Evolutionary conservation across 2,113 vertebrate species (phyloP).

Genomic region (Sinocyclocheilus anophthalmus): DNA sequence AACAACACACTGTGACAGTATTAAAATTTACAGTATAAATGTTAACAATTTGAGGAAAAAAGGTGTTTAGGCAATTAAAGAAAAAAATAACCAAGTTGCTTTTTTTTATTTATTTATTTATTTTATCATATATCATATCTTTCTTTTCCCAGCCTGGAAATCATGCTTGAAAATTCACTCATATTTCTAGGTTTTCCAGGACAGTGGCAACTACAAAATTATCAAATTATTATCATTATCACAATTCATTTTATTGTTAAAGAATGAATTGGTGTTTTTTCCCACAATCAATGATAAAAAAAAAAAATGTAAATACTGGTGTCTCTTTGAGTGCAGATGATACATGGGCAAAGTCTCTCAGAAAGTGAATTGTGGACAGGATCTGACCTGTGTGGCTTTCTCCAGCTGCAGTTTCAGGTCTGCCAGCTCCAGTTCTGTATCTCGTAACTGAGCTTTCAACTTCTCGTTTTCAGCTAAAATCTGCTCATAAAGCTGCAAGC

Average conservation of each 20-base stretch:
- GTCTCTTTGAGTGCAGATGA: not conserved
- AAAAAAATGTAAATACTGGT: no score
- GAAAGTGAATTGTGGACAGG: not conserved
- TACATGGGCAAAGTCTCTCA: not conserved
- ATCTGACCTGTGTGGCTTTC: slow-evolving; percentile 92
- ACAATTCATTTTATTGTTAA: not conserved
- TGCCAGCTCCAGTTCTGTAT: slow-evolving; percentile 92
- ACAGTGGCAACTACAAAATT: not conserved
- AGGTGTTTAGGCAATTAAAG: no score
- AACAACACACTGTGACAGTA: not conserved
- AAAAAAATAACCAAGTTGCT: no score
- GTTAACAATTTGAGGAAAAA: not conserved
- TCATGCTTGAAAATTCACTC: not conserved
- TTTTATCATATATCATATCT: no score
- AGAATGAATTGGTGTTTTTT: not conserved
- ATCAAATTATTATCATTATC: not conserved
- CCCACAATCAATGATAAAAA: no score
- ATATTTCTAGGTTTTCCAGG: not conserved
- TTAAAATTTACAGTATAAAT: not conserved
- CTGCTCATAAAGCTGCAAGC: slow-evolving; percentile 94
- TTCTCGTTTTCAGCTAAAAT: slow-evolving; percentile 97
- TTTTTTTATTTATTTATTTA: no score
- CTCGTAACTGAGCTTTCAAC: slow-evolving; percentile 94
- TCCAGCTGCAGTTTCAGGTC: slow-evolving; percentile 96
- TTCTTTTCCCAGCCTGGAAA: not conserved